Conservation (phyloP, 2,888 invertebrate species). For the Catocala sponsa region DNA sequence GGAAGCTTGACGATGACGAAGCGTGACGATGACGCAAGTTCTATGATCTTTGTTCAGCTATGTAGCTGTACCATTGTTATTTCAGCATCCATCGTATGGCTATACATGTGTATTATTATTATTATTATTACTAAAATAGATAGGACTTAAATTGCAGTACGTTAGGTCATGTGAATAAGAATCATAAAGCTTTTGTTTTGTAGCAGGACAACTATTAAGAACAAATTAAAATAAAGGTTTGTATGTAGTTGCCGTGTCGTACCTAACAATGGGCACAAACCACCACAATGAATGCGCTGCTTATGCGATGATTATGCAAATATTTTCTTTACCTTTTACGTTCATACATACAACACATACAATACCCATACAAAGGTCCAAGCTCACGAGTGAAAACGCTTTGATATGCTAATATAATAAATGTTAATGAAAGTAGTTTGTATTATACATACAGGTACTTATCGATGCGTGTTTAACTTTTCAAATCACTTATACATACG, state of each 20-base stretch:
- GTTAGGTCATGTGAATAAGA: no score
- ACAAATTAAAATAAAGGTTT: no score
- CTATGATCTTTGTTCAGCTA: no score
- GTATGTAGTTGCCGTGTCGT: slow-evolving; percentile 48
- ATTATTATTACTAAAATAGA: no score
- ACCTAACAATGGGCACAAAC: slow-evolving; percentile 48
- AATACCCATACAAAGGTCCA: slow-evolving; percentile 50
- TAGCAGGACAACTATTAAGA: no score
- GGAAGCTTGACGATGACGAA: no score
- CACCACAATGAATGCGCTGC: slow-evolving; percentile 59
- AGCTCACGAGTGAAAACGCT: slow-evolving; percentile 61
- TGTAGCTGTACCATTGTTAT: no score
- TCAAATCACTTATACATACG: slow-evolving; percentile 1
- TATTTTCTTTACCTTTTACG: slow-evolving; percentile 67
- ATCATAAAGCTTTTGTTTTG: no score
- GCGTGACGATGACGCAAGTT: no score
- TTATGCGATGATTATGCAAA: slow-evolving; percentile 79
- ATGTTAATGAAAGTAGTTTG: slow-evolving; percentile 52
- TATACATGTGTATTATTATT: no score
- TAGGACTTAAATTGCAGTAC: no score
- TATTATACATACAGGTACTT: slow-evolving; percentile 22
- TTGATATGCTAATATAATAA: slow-evolving; percentile 67
- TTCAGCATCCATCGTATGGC: no score
- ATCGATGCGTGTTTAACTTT: slow-evolving; percentile 10
- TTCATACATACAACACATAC: slow-evolving; percentile 57